phyloP scores from a whole-genome alignment of 2,888 invertebrate genomes.

The Acleris laterana region DNA sequence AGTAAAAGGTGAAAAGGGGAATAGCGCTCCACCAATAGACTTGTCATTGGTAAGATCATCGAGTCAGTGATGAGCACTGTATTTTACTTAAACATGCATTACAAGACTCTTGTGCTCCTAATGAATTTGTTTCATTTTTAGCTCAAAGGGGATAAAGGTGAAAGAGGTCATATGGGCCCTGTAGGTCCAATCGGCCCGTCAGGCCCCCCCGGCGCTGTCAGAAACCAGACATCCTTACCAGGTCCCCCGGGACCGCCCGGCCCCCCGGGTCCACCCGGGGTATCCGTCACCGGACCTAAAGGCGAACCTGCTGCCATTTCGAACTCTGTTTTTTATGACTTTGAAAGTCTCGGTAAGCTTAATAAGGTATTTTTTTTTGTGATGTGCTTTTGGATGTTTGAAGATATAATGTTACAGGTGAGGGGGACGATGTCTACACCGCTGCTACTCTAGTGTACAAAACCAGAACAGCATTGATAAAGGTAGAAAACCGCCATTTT shows the following conservation, averaged over 20 bases:
- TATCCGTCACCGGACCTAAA: slow-evolving; percentile 63
- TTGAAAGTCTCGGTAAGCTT: slow-evolving; percentile 35
- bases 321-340: slow-evolving; percentile 44
- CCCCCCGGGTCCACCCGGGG: slow-evolving; percentile 57
- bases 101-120: no score
- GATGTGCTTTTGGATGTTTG: neutral
- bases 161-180: slow-evolving; percentile 49
- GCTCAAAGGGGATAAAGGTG: slow-evolving; percentile 69
- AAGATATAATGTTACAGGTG: slow-evolving; percentile 46
- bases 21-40: slow-evolving; percentile 52
- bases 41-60: slow-evolving; percentile 52
- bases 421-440: slow-evolving; percentile 60
- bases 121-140: slow-evolving; percentile 39
- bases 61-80: neutral
- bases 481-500: slow-evolving; percentile 49
- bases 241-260: slow-evolving; percentile 59
- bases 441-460: slow-evolving; percentile 62
- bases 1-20: slow-evolving; percentile 67
- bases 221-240: slow-evolving; percentile 6
- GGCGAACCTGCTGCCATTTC: slow-evolving; percentile 58
- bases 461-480: slow-evolving; percentile 57
- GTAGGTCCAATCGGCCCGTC: slow-evolving; percentile 36
- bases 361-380: neutral
- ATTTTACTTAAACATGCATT: no score
- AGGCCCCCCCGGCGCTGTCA: slow-evolving; percentile 43